phyloP scores from a whole-genome alignment of 2,888 invertebrate genomes.

The Boloria selene region DNA sequence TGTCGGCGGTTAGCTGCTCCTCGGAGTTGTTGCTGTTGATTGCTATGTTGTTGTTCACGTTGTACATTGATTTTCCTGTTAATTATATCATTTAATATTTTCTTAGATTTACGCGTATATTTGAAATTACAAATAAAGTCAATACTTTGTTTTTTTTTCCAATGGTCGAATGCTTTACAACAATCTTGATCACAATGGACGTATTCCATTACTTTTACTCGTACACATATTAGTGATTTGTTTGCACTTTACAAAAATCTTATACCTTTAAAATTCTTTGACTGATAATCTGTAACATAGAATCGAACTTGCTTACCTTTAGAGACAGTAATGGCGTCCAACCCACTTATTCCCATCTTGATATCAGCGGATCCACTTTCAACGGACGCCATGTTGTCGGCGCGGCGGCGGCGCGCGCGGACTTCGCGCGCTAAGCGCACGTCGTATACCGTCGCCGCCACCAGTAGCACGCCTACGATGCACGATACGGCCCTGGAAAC shows the following conservation, averaged over 20 bases:
- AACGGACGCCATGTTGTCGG: conserved; percentile 62
- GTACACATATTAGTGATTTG: too few relatives aligned
- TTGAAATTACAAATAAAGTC: too few relatives aligned
- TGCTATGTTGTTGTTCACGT: conserved; percentile 75
- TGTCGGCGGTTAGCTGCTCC: conserved; percentile 81
- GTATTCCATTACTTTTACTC: too few relatives aligned
- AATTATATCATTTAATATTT: background rate
- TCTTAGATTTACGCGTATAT: too few relatives aligned
- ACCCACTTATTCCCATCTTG: conserved; percentile 73
- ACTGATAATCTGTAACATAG: too few relatives aligned
- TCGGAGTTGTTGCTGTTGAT: conserved; percentile 81
- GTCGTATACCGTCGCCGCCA: conserved; percentile 88
- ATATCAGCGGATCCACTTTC: conserved; percentile 61
- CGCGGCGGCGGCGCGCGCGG: conserved; percentile 62
- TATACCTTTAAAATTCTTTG: too few relatives aligned
- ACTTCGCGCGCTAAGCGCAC: conserved; percentile 73
- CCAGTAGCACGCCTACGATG: conserved; percentile 76
- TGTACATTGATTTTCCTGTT: conserved; percentile 77
- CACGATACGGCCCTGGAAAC: conserved; percentile 60
- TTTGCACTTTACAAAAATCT: too few relatives aligned
- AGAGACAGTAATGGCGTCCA: conserved; percentile 63
- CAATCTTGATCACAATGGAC: too few relatives aligned
- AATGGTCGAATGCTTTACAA: too few relatives aligned
- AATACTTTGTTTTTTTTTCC: too few relatives aligned
- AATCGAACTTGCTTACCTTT: conserved; percentile 50